A percentile compares a stretch with the other conserved stretches of the same genome.
These are phyloP conservation scores for Sardinella longiceps DNA, from an alignment of 2,797 vertebrate species.

Conservation along the genomic window DNA sequence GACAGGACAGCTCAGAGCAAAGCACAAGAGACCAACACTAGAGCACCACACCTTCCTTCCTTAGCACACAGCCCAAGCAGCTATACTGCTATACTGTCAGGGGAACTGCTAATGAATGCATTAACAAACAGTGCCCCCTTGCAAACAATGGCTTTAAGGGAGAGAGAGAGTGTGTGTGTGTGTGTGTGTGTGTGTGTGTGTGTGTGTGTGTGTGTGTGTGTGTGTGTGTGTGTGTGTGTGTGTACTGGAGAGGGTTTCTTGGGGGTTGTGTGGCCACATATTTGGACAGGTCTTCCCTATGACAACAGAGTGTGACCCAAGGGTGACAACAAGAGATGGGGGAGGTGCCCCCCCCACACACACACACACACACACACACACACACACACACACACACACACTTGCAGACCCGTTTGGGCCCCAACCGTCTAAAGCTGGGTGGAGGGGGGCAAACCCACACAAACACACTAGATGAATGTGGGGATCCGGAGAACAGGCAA, in stretches of 20 bases:
- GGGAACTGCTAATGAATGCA: constrained; percentile 1
- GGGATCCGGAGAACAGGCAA: background rate
- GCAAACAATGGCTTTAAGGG: constrained; percentile 20
- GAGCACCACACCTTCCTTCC: background rate
- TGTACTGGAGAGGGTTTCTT: background rate
- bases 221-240: constrained; percentile 13
- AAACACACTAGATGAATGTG: background rate
- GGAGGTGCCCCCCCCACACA: background rate
- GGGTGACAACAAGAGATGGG: constrained; percentile 11
- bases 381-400: constrained; percentile 11
- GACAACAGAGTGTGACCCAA: constrained; percentile 18
- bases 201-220: constrained; percentile 11
- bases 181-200: constrained; percentile 2
- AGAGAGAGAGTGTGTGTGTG: too few species aligned
- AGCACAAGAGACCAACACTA: background rate
- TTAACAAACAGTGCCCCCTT: background rate
- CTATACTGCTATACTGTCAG: background rate
- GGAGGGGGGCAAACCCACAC: background rate
- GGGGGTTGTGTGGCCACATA: background rate
- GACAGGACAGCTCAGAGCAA: background rate
- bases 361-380: background rate
- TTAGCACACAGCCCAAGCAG: background rate
- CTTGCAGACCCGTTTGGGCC: background rate
- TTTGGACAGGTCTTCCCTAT: constrained; percentile 16
- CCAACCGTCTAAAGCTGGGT: background rate